phyloP scores from a whole-genome alignment of 2,888 invertebrate species.

The Bombyx huttoni region DNA sequence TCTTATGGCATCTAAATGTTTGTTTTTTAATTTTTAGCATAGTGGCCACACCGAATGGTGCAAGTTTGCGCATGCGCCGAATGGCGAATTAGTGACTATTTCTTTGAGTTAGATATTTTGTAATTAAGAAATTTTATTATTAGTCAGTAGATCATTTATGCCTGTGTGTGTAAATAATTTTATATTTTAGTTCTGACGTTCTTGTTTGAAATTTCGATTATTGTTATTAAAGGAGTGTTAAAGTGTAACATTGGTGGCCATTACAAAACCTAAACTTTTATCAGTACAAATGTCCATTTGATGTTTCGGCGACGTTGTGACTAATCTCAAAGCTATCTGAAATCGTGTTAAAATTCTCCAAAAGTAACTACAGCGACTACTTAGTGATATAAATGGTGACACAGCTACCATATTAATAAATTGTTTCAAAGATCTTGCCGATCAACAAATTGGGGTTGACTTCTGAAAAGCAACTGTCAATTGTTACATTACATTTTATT shows the following conservation, averaged over 20 bases:
- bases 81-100: constrained; percentile 70
- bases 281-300: constrained; percentile 70
- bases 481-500: constrained; percentile 47
- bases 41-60: constrained; percentile 43
- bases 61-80: constrained; percentile 73
- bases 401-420: constrained; percentile 27
- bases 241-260: constrained; percentile 72
- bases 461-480: constrained; percentile 65
- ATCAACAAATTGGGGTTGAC: constrained; percentile 61
- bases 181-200: constrained; percentile 27
- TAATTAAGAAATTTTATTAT: constrained; percentile 66
- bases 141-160: constrained; percentile 57
- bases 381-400: constrained; percentile 31
- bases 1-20: too few relatives aligned
- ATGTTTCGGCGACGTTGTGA: constrained; percentile 73
- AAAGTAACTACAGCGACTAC: constrained; percentile 23
- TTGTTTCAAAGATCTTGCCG: constrained; percentile 49
- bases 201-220: constrained; percentile 23
- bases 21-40: too few relatives aligned
- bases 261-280: constrained; percentile 72
- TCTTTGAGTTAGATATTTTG: constrained; percentile 68
- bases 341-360: constrained; percentile 32
- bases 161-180: constrained; percentile 37
- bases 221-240: constrained; percentile 44
- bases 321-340: constrained; percentile 53